Conservation (phyloP, 92 coral and sea anemone genomes). For the Phenganax marumi region DNA sequence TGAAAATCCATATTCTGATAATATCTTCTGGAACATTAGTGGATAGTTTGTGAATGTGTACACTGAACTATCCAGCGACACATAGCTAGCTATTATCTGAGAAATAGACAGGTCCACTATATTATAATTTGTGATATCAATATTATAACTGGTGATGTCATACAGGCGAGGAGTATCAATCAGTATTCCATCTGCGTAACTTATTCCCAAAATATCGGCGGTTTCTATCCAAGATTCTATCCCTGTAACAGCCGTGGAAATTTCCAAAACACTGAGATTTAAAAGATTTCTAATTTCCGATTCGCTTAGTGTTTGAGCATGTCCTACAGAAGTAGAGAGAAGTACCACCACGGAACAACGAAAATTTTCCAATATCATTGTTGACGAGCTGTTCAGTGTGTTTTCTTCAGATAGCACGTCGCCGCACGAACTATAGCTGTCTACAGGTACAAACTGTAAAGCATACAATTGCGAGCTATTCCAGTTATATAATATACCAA, state of each 20-base stretch:
- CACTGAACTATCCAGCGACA: not conserved
- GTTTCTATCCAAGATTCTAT: constrained; percentile 22
- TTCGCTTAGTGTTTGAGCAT: not conserved
- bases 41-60: not conserved
- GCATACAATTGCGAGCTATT: constrained; percentile 25
- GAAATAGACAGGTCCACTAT: constrained; percentile 4
- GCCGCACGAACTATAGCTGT: constrained; percentile 27
- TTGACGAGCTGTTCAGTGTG: constrained; percentile 16
- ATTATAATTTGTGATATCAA: not conserved
- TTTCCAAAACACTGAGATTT: constrained; percentile 12
- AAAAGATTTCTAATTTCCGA: not conserved
- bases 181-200: constrained; percentile 20
- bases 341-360: constrained; percentile 1
- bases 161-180: constrained; percentile 25
- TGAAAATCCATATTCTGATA: constrained; percentile 27
- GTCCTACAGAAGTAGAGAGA: not conserved
- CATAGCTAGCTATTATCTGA: constrained; percentile 16
- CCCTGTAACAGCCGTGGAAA: constrained; percentile 5
- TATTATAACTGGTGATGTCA: constrained; percentile 3
- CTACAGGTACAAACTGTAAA: constrained; percentile 6
- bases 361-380: constrained; percentile 5
- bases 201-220: constrained; percentile 20
- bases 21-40: constrained; percentile 6
- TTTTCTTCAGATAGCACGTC: constrained; percentile 3
- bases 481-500: constrained; percentile 27